Evolutionary conservation across 2,113 vertebrate species (phyloP), one percentile per base, ranked within the genome.

Genomic region (Dromiciops gliroides): DNA sequence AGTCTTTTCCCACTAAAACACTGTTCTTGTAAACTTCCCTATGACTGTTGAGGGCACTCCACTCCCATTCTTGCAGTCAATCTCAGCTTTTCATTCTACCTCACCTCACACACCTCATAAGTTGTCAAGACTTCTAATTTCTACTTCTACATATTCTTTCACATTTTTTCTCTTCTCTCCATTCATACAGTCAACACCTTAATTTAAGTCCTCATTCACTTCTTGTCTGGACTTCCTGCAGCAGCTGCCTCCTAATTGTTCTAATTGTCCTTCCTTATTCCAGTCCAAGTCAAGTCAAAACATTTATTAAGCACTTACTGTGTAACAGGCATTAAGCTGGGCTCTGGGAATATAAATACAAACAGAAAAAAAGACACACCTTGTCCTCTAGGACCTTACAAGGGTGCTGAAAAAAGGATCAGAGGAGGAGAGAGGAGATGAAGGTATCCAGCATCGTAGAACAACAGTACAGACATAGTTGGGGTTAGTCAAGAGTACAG

Each of bases 361-460:
- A 75, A 16, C 67, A 75, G 67, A 28, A 60, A 60, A 9, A 31
- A 52, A 52, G 53, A 28, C 60, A 31, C 14, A 12, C 28, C 28
- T 31, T 60, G 10, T 12, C 28, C 10, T 60, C 28, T 11, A 60
- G 28, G 28, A 60, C 56, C 14, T 75, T 75, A n/a, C 14, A n/a
- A n/a, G 0, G 0, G 37, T 19, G 37, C 67, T n/a, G 8, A n/a
- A n/a, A 75, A n/a, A 1, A 1, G 14, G 14, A 16, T 3, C 60
- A 67, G 60, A 37, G 23, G 31, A 37, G 60, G 60, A 67, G 60
- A 9, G 16, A 7, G 16, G 16, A 75, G 37, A 19, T n/a, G 60
- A 67, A 37, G 24, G 12, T 37, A 67, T 67, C 3, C 60, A 67
- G 12, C 31, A 37, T 37, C 37, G 37, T 75, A 75, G 16, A 75